Evolutionary conservation across 1,140 invertebrate genomes (phyloP), one percentile per base, ranked within the genome.

Genomic region (Philopotamus ludificatus): DNA sequence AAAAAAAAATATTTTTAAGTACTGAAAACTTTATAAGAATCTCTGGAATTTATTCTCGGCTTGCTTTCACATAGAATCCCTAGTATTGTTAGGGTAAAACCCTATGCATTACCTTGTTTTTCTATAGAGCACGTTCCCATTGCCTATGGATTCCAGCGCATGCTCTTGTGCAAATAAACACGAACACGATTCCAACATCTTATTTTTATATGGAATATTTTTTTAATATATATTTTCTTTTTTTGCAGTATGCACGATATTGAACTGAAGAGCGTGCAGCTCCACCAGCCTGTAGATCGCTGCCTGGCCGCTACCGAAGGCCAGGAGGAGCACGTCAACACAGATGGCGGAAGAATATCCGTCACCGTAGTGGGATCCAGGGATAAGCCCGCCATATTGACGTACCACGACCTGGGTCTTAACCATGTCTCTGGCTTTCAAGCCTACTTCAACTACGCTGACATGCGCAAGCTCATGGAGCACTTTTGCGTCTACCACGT

Each of bases 401-500:
- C 96, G 69, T 98, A 95, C 80, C 96, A 98, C 81, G 96, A 99
- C 81, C 84, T 99, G 74, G 96, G 96, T 71, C 86, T 98, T 57
- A 98, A 98, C 79, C 94, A 93, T 93, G 74, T 88, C 86, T 86
- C 79, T 39, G 66, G 62, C 58, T 98, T 96, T 82, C 93, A 96
- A 83, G 92, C 93, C 45, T 98, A 98, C 80, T 97, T 98, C 82
- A 95, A 96, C 77, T 97, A 89, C 79, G 85, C 88, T 65, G 93
- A 96, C 67, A 95, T 96, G 88, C 84, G 92, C 70, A 86, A 89
- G 45, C 82, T 98, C 60, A 81, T 95, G 70, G 89, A 95, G 75
- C 92, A 95, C 77, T 98, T 98, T 78, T 96, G 93, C 79, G 89
- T 98, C 55, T 96, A 96, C 75, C 95, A 98, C 76, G 86, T 98